Conservation (phyloP, 2,113 vertebrate genomes). For the Entomyzon cyanotis region DNA sequence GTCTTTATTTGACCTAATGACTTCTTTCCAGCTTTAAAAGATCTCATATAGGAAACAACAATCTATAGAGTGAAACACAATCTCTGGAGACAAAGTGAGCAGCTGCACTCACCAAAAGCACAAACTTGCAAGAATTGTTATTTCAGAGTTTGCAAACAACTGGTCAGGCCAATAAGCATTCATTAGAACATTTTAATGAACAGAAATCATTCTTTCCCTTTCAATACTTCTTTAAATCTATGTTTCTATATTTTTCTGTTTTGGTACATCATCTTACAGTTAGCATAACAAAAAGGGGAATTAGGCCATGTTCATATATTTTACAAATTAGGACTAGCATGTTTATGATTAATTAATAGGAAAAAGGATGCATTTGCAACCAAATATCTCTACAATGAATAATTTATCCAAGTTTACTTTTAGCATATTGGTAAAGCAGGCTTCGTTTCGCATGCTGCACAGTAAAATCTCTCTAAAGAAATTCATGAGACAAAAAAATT, state of each 20-base stretch:
- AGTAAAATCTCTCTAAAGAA: background rate
- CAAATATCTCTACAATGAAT: conserved; percentile 49
- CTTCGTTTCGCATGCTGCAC: background rate
- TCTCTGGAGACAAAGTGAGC: background rate
- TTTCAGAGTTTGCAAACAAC: background rate
- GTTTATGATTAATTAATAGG: conserved; percentile 50
- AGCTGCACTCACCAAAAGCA: background rate
- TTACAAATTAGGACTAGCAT: background rate
- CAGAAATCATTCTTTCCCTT: background rate
- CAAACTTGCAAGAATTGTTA: background rate
- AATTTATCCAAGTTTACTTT: conserved; percentile 48
- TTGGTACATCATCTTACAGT: background rate
- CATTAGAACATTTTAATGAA: background rate
- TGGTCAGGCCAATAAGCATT: background rate
- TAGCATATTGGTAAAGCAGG: conserved; percentile 4
- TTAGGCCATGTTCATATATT: background rate
- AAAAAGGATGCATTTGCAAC: conserved; percentile 10
- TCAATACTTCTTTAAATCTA: background rate
- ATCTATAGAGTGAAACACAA: background rate
- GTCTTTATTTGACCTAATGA: background rate
- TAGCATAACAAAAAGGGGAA: background rate
- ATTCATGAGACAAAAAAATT: conserved; percentile 8
- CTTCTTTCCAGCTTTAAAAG: background rate
- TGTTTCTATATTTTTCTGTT: background rate
- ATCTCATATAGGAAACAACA: background rate